A percentile compares a stretch with the other conserved stretches of the same genome.
Evolutionary conservation across 2,888 invertebrate genomes (phyloP).

Genomic region (Lepidocyrtoides sp.): DNA sequence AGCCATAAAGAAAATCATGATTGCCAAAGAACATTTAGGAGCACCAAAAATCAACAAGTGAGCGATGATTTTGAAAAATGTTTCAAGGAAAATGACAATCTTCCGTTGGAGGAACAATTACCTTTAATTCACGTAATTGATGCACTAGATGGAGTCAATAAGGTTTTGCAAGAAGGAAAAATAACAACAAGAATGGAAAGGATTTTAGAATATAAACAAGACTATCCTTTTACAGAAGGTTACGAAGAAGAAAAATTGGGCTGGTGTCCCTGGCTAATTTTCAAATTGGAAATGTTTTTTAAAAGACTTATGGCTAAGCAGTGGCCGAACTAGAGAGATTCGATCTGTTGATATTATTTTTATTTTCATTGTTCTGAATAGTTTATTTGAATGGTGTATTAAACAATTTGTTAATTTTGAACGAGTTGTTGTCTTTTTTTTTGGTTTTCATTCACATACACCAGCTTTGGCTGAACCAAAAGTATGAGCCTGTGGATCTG

Average conservation of each 20-base stretch:
- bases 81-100: neutral
- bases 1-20: neutral
- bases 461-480: neutral
- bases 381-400: neutral
- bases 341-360: neutral
- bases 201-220: constrained; percentile 61
- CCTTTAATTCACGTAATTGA: constrained; percentile 47
- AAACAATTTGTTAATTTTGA: neutral
- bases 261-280: constrained; percentile 58
- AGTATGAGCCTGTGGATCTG: neutral
- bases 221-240: constrained; percentile 49
- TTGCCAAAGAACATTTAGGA: neutral
- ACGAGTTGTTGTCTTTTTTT: neutral
- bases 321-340: constrained; percentile 63
- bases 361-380: neutral
- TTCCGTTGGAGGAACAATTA: constrained; percentile 22
- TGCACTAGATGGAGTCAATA: constrained; percentile 41
- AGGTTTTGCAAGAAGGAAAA: constrained; percentile 46
- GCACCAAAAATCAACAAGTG: neutral
- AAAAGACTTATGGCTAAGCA: constrained; percentile 24
- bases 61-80: neutral
- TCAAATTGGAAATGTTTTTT: constrained; percentile 1
- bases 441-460: neutral
- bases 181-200: constrained; percentile 62
- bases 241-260: constrained; percentile 37